Evolutionary conservation across 2,888 invertebrate genomes (phyloP).

Genomic region (Prenolepis imparis): DNA sequence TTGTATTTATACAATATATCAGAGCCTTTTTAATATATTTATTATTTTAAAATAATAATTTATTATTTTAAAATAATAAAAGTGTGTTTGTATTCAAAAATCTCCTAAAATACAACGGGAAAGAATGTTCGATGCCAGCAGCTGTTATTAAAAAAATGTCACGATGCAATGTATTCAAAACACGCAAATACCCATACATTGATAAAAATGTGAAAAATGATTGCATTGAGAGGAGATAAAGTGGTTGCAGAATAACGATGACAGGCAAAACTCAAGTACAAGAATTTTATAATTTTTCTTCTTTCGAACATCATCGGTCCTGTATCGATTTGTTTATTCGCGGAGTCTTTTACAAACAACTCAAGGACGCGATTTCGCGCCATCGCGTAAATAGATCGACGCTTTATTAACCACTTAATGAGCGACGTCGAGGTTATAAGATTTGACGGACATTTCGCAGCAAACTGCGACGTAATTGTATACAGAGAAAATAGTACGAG

Average conservation of each 20-base stretch:
- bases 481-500: slow-evolving; percentile 47
- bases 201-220: too few relatives aligned
- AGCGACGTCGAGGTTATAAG: slow-evolving; percentile 46
- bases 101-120: too few relatives aligned
- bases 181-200: too few relatives aligned
- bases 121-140: too few relatives aligned
- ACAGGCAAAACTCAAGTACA: slow-evolving; percentile 14
- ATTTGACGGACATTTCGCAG: slow-evolving; percentile 48
- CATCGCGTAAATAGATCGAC: slow-evolving; percentile 45
- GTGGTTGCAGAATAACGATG: slow-evolving; percentile 16
- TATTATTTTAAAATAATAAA: too few relatives aligned
- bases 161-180: too few relatives aligned
- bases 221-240: neutral
- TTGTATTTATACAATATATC: too few relatives aligned
- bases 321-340: slow-evolving; percentile 36
- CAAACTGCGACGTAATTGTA: slow-evolving; percentile 54
- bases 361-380: slow-evolving; percentile 19
- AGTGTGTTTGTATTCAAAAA: too few relatives aligned
- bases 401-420: slow-evolving; percentile 46
- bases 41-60: too few relatives aligned
- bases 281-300: slow-evolving; percentile 1
- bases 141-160: too few relatives aligned
- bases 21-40: too few relatives aligned
- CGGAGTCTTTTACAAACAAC: slow-evolving; percentile 15
- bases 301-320: slow-evolving; percentile 15